A percentile compares a stretch with the other conserved stretches of the same genome.
These are phyloP conservation scores for Reticulitermes lucifugus DNA, from an alignment of 2,888 invertebrate genomes.

Conservation along the genomic window DNA sequence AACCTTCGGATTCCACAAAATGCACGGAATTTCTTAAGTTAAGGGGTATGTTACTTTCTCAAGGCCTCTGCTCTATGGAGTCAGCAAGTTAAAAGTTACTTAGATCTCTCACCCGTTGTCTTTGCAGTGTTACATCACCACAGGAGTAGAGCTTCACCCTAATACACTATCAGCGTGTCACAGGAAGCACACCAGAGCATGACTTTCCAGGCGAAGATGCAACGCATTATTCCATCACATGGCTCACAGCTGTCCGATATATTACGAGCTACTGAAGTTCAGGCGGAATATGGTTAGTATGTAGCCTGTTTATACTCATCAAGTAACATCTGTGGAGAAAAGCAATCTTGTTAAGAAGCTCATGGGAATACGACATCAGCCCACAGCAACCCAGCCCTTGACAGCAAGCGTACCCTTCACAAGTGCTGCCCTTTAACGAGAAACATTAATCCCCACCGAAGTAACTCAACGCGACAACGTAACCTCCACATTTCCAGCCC, in stretches of 20 bases:
- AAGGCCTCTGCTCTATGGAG: too few relatives aligned
- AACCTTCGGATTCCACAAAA: too few relatives aligned
- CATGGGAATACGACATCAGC: not conserved
- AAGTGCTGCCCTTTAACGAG: not conserved
- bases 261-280: not conserved
- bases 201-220: too few relatives aligned
- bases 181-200: too few relatives aligned
- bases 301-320: not conserved
- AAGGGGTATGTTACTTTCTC: too few relatives aligned
- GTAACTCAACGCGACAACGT: not conserved
- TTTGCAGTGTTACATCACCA: too few relatives aligned
- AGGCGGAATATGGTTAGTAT: not conserved
- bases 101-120: too few relatives aligned
- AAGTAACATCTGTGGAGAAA: not conserved
- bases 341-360: not conserved
- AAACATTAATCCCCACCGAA: not conserved
- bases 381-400: not conserved
- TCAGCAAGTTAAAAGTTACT: too few relatives aligned
- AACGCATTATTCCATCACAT: not conserved
- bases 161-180: too few relatives aligned
- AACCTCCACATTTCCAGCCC: too few relatives aligned
- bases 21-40: too few relatives aligned
- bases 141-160: too few relatives aligned
- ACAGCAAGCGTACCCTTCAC: not conserved
- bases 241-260: not conserved